phyloP scores from a whole-genome alignment of 2,888 invertebrate species.

The Drosophila melanosoma region DNA sequence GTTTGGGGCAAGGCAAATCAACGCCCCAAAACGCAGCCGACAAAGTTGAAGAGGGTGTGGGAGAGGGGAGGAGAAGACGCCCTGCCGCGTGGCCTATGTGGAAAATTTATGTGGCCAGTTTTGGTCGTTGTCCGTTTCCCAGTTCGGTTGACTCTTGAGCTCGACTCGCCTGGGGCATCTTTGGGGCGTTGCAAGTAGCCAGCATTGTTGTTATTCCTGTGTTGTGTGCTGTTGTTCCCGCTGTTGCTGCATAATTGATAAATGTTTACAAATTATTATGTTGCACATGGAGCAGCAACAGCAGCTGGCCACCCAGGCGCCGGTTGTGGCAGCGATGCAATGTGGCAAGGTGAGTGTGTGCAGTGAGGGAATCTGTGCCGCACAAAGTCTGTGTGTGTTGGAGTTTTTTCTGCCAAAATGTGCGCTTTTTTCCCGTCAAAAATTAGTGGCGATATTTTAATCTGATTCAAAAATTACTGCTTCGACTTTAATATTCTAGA shows the following conservation, averaged over 20 bases:
- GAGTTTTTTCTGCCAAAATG: background rate
- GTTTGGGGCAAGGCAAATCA: constrained; percentile 70
- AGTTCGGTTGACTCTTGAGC: constrained; percentile 14
- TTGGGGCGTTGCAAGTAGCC: constrained; percentile 56
- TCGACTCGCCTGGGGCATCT: constrained; percentile 51
- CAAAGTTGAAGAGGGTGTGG: constrained; percentile 10
- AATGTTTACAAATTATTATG: constrained; percentile 81
- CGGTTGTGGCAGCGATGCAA: constrained; percentile 19
- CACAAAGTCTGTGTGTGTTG: background rate
- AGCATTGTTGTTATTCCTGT: constrained; percentile 42
- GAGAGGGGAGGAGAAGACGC: constrained; percentile 14
- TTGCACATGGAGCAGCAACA: constrained; percentile 62
- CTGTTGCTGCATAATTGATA: constrained; percentile 80
- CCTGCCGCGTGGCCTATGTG: constrained; percentile 65
- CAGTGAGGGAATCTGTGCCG: background rate
- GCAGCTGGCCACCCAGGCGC: constrained; percentile 67
- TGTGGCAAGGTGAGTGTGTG: background rate
- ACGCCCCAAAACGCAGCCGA: constrained; percentile 56
- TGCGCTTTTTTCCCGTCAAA: background rate
- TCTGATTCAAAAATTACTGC: background rate
- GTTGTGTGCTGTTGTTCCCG: constrained; percentile 37
- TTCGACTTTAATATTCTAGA: background rate
- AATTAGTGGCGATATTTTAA: background rate
- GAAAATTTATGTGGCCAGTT: constrained; percentile 76
- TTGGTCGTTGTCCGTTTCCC: constrained; percentile 48